Conservation (phyloP, 2,797 vertebrate species). For the Malurus splendens region DNA sequence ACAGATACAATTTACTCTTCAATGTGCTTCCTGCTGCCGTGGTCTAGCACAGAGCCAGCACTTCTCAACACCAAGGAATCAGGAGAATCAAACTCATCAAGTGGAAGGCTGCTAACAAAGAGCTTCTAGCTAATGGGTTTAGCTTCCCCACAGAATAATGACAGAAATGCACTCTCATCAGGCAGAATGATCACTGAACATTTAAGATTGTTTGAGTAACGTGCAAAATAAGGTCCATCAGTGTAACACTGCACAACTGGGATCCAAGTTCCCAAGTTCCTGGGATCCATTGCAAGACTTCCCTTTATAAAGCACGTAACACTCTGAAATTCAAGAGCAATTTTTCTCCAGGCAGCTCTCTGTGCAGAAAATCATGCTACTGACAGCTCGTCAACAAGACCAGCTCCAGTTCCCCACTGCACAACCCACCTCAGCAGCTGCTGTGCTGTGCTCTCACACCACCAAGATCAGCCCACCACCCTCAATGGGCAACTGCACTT, state of each 20-base stretch:
- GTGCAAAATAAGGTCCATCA: not conserved
- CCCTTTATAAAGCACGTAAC: rapidly evolving
- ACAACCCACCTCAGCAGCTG: not conserved
- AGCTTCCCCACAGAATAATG: not conserved
- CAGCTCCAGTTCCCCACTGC: not conserved
- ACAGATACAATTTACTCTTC: not conserved
- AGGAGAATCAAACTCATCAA: not conserved
- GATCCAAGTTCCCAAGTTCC: not conserved
- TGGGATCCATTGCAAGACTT: not conserved
- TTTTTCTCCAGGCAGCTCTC: not conserved
- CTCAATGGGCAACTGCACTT: not conserved
- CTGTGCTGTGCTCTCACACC: not conserved
- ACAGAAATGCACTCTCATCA: not conserved
- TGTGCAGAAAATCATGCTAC: not conserved
- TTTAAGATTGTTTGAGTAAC: not conserved
- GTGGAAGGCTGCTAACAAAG: not conserved
- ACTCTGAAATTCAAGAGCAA: not conserved
- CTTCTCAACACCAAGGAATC: not conserved
- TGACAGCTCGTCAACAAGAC: not conserved
- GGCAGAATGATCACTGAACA: not conserved
- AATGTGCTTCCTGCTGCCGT: not conserved
- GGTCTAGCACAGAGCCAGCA: not conserved
- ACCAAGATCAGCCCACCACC: not conserved
- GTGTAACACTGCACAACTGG: not conserved
- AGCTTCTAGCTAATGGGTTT: not conserved